Base-by-base conservation (phyloP, 2,888 invertebrate species). In the Drosophila limbata region DNA sequence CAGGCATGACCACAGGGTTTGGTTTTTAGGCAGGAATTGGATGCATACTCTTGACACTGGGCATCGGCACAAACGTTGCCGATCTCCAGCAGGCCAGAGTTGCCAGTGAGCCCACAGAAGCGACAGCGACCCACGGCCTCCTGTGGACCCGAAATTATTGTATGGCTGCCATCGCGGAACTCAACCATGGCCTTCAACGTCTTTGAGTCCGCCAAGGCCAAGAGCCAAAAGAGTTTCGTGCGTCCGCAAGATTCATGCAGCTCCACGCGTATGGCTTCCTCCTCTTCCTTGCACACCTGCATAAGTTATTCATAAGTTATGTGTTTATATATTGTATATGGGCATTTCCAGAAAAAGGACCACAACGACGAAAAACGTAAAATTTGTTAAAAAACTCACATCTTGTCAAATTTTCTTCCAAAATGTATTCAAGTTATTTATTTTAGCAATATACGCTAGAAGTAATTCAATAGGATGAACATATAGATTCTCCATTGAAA, bases 161-260 rank as follows among this genome's bases (percentile, higher is more conserved):
- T 92, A 66, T 92, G 93, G 53, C 91, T 92, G 42, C 96, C 97
- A 84, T 96, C 96, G 31, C 98, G 94, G 92, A 98, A 98, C 92
- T 99, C 99, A 0, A 97, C 96, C 84, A 97, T 93, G 0, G 96
- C 97, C 92, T 99, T 99, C 15, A 99, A 93, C 0, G 98, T 98
- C 80, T 96, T 95, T 0, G 98, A 96, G 91, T 99, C 99, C 0
- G 99, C 98, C 21, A 99, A 93, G 1, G 98, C 96, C 87, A 98
- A 93, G 6, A 99, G 94, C 98, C 99, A 99, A 92, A 98, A 98
- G 5, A 99, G 93, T 92, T 99, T 98, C 1, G 98, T 98, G 39
- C 99, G 94, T 0, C 99, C 99, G 91, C 99, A 99, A 0, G 96
- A 96, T 93, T 98, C 99, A 92, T 99, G 99, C n/a, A 99, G 94